phyloP scores from a whole-genome alignment of 2,888 invertebrate species.

The Cordilura impudica region DNA sequence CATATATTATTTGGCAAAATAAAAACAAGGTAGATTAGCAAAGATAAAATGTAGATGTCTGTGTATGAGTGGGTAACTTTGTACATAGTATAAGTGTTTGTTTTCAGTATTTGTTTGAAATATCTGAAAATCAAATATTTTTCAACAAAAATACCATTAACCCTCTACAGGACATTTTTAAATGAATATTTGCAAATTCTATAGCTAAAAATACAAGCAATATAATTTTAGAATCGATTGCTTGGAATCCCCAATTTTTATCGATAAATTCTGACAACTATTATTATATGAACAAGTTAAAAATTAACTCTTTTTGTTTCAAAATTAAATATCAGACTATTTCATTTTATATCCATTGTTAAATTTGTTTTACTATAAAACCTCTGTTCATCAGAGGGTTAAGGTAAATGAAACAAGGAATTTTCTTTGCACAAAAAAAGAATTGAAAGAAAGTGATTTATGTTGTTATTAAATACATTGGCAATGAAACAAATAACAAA shows the following conservation, averaged over 20 bases:
- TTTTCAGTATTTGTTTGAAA: neutral
- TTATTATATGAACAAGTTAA: too few relatives aligned
- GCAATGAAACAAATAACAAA: conserved; percentile 56
- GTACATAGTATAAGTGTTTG: neutral
- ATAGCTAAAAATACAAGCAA: too few relatives aligned
- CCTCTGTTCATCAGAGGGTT: too few relatives aligned
- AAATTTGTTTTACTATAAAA: too few relatives aligned
- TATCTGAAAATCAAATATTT: neutral
- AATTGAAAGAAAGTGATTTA: conserved; percentile 51
- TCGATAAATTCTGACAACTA: too few relatives aligned
- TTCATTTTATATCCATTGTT: too few relatives aligned
- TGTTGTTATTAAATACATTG: conserved; percentile 56
- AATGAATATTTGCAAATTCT: too few relatives aligned
- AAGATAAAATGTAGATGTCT: neutral
- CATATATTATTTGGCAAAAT: conserved; percentile 21
- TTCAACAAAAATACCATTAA: neutral
- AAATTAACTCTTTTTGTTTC: too few relatives aligned
- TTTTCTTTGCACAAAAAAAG: neutral
- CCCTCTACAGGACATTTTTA: too few relatives aligned
- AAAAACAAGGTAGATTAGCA: conserved; percentile 31
- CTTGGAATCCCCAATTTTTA: too few relatives aligned
- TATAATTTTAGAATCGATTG: too few relatives aligned
- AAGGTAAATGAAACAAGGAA: neutral
- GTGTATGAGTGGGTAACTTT: neutral
- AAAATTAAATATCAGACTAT: too few relatives aligned